Evolutionary conservation across 2,888 invertebrate genomes (phyloP).

Genomic region (Rhorus exstirpatorius): DNA sequence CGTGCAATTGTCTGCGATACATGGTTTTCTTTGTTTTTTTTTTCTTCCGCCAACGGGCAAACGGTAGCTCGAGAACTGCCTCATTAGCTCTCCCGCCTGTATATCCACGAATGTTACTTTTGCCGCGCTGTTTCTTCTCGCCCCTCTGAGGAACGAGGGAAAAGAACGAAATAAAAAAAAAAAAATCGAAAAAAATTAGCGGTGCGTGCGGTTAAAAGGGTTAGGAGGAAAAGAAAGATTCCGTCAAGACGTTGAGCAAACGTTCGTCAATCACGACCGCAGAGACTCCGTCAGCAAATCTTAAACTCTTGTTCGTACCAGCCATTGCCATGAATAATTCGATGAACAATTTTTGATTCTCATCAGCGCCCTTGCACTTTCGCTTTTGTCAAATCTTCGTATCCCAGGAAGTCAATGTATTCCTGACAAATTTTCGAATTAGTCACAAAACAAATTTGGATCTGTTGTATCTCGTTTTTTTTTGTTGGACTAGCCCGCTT

Average conservation of each 20-base stretch:
- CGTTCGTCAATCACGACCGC: constrained; percentile 65
- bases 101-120: constrained; percentile 80
- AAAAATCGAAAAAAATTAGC: constrained; percentile 14
- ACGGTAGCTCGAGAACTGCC: constrained; percentile 77
- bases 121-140: constrained; percentile 46
- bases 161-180: constrained; percentile 25
- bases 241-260: constrained; percentile 60
- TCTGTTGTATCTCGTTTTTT: no score
- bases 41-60: constrained; percentile 50
- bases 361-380: constrained; percentile 3
- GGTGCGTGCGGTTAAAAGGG: no score
- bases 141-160: constrained; percentile 14
- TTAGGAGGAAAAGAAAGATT: constrained; percentile 37
- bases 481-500: neutral
- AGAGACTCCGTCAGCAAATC: constrained; percentile 42
- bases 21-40: constrained; percentile 12
- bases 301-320: constrained; percentile 56
- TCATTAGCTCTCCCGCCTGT: constrained; percentile 83
- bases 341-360: constrained; percentile 51
- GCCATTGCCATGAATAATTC: constrained; percentile 41
- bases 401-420: no score
- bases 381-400: no score
- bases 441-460: no score
- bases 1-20: constrained; percentile 67
- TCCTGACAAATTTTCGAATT: no score